Evolutionary conservation across 30 jellyfish, hydroid and myxozoan species (phyloP), one percentile per base, ranked within the genome.

Genomic region (Cassiopea xamachana): DNA sequence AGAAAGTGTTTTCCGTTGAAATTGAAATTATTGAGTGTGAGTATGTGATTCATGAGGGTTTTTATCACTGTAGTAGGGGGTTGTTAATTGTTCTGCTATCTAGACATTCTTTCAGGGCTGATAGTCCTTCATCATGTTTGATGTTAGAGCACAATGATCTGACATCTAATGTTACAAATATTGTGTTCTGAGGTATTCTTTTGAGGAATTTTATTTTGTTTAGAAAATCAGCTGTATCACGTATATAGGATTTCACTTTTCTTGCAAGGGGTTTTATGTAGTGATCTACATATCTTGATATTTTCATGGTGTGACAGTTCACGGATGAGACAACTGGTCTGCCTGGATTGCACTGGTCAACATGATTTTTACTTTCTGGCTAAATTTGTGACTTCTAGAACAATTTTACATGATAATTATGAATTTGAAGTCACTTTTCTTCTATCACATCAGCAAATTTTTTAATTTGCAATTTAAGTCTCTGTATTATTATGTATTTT

Each of bases 321-420:
- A 79, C 81, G 2, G 88, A 79, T 13, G 46, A 3, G 9, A 79
- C 55, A 5, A 79, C 88, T 48, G 80, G 88, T 79, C 88, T 7
- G 8, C 88, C 88, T 17, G 88, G 88, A 83, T 79, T 79, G 8
- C 27, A n/a, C n/a, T n/a, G n/a, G n/a, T n/a, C n/a, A n/a, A n/a
- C n/a, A n/a, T n/a, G n/a, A n/a, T n/a, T n/a, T n/a, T n/a, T n/a
- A n/a, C n/a, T n/a, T n/a, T n/a, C n/a, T n/a, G n/a, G n/a, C n/a
- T n/a, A n/a, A n/a, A n/a, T n/a, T n/a, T n/a, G n/a, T n/a, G n/a
- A n/a, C n/a, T n/a, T n/a, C n/a, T n/a, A n/a, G n/a, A n/a, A n/a
- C n/a, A n/a, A n/a, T n/a, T n/a, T n/a, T n/a, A n/a, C n/a, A n/a
- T n/a, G n/a, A n/a, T n/a, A n/a, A n/a, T n/a, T n/a, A n/a, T n/a